A percentile compares a stretch with the other conserved stretches of the same genome.
Evolutionary conservation across 2,888 invertebrate genomes (phyloP).

Genomic region (Temnothorax ravouxi): DNA sequence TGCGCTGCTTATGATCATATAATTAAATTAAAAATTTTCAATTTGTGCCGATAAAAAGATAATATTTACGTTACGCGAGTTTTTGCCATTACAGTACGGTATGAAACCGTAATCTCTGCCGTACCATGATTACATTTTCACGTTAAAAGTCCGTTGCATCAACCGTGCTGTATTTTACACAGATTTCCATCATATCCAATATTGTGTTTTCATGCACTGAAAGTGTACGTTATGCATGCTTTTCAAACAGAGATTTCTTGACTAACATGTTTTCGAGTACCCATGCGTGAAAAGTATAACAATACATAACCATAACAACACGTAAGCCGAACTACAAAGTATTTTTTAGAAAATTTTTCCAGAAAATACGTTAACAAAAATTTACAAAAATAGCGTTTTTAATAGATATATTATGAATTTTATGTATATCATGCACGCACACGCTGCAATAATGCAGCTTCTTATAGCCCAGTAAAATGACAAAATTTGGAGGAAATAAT

Average conservation of each 20-base stretch:
- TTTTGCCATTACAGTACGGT: neutral
- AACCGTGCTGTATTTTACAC: neutral
- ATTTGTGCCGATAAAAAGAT: neutral
- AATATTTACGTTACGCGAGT: slow-evolving; percentile 1
- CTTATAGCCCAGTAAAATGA: no score
- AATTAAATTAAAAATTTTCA: slow-evolving; percentile 2
- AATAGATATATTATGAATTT: neutral
- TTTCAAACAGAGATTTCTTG: neutral
- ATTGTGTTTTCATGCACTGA: neutral
- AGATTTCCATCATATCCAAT: neutral
- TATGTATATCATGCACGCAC: neutral
- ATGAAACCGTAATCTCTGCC: neutral
- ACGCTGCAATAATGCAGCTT: neutral
- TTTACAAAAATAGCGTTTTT: neutral
- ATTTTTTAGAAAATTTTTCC: neutral
- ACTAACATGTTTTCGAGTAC: neutral
- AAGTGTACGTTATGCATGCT: slow-evolving; percentile 11
- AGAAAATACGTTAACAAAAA: neutral
- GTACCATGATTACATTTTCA: slow-evolving; percentile 11
- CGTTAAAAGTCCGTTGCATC: neutral
- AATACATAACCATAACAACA: neutral
- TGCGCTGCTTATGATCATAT: neutral
- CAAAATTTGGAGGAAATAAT: no score
- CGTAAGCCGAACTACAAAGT: neutral
- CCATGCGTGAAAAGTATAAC: neutral